Base-by-base conservation (phyloP, 1,140 invertebrate species). In the Procambarus virginalis region DNA sequence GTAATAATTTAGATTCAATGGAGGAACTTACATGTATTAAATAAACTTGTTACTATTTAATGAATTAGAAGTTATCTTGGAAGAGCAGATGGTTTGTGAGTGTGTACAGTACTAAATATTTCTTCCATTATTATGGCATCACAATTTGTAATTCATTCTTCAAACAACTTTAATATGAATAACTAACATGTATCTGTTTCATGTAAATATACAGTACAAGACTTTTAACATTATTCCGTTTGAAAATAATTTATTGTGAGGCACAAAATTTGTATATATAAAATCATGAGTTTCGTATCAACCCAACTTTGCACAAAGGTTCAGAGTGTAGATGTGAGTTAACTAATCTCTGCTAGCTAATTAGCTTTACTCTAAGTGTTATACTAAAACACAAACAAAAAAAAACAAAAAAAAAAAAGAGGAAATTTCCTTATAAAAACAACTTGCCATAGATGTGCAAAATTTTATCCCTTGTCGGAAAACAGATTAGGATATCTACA, bases 401-500 rank as follows among this genome's bases (percentile, higher is more conserved):
- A 34, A 0, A 34, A 34, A 34, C n/a, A 34, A 34, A 68, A 68
- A 17, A 68, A 12, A 68, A 0, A 20, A 68, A 68, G 64, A 17
- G 64, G 17, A 34, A 34, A 9, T 73, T 22, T 9, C n/a, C 5
- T 17, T 20, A 12, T 34, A 73, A 5, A 22, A 34, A 22, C 0
- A 34, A 22, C 8, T 73, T 70, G 22, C 34, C 58, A 46, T 55
- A 68, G 34, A 48, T n/a, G 48, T 68, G 22, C 60, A 14, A 34
- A 55, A 45, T 3, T 68, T 46, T 46, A 17, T n/a, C 58, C 22
- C 34, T 45, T 55, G 68, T 12, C n/a, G 5, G 14, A 68, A 45
- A 45, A 60, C 3, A 81, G n/a, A 81, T 22, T 60, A 60, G 58
- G 55, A 82, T 82, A 48, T 81, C 58, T 68, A 82, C 60, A 75